Evolutionary conservation across 2,888 invertebrate species (phyloP), one percentile per base, ranked within the genome.

Genomic region (Disparrhopalites patrizii): DNA sequence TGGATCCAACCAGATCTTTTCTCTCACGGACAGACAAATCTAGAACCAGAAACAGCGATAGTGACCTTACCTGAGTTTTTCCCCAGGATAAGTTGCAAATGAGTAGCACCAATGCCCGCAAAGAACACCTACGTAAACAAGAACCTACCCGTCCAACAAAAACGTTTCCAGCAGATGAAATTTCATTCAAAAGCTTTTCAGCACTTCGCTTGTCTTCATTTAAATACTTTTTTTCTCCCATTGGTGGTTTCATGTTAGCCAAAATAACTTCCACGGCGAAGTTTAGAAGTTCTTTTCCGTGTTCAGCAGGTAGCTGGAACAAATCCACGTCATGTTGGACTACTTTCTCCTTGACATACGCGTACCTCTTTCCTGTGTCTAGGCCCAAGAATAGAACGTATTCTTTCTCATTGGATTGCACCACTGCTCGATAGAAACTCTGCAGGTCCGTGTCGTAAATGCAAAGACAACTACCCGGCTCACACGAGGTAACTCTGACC

Each of bases 1-100:
- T 18, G 40, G 63, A 27, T 63, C 47, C 3, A 63, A 43, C 63
- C 63, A 63, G 10, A 63, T 43, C 23, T 47, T 43, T 27, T 63
- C 43, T 30, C 43, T 31, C 20, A 55, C 15, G 1, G 55, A 40
- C 1, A 63, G 47, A n/a, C 55, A 55, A 38, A 63, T 55, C 63
- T 63, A 43, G 2, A 30, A 10, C 18, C 5, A 28, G 8, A 23
- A n/a, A n/a, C n/a, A n/a, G n/a, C n/a, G n/a, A n/a, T n/a, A n/a
- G n/a, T n/a, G n/a, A n/a, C n/a, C n/a, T n/a, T n/a, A n/a, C n/a
- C n/a, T n/a, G n/a, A n/a, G n/a, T n/a, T n/a, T n/a, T n/a, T n/a
- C 47, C 8, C 47, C 13, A 47, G 13, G 27, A n/a, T 43, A 43
- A 43, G n/a, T 47, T n/a, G 47, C 20, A 20, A 47, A 10, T 18